phyloP scores from a whole-genome alignment of 2,888 invertebrate genomes.

The Abscondita cerata region DNA sequence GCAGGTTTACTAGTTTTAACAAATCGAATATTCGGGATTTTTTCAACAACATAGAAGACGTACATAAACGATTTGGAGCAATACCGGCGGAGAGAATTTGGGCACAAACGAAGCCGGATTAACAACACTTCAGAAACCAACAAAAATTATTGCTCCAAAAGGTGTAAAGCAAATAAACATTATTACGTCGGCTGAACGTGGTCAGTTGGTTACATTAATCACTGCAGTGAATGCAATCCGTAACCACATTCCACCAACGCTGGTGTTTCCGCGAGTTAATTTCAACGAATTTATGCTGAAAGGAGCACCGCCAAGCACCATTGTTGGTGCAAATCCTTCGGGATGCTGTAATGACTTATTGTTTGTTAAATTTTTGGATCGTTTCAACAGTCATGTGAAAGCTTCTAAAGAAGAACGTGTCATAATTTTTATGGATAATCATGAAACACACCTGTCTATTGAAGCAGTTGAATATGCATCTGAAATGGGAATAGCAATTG shows the following conservation, averaged over 20 bases:
- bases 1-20: slow-evolving; percentile 40
- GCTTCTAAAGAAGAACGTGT: background rate
- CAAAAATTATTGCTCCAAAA: slow-evolving; percentile 48
- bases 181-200: slow-evolving; percentile 52
- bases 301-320: background rate
- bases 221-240: slow-evolving; percentile 50
- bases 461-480: background rate
- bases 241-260: slow-evolving; percentile 39
- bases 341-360: background rate
- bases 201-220: slow-evolving; percentile 49
- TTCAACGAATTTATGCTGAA: slow-evolving; percentile 9
- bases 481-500: background rate
- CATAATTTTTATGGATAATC: slow-evolving; percentile 1
- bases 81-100: slow-evolving; percentile 34
- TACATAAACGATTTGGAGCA: slow-evolving; percentile 12
- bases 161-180: slow-evolving; percentile 51
- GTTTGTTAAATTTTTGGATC: slow-evolving; percentile 7
- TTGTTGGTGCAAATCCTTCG: slow-evolving; percentile 6
- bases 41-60: slow-evolving; percentile 42
- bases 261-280: slow-evolving; percentile 11
- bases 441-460: background rate
- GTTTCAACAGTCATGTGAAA: slow-evolving; percentile 1
- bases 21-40: slow-evolving; percentile 38
- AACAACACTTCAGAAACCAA: slow-evolving; percentile 50
- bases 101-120: slow-evolving; percentile 50